Conservation (phyloP, 2,888 invertebrate genomes). For the Tachina fera region DNA sequence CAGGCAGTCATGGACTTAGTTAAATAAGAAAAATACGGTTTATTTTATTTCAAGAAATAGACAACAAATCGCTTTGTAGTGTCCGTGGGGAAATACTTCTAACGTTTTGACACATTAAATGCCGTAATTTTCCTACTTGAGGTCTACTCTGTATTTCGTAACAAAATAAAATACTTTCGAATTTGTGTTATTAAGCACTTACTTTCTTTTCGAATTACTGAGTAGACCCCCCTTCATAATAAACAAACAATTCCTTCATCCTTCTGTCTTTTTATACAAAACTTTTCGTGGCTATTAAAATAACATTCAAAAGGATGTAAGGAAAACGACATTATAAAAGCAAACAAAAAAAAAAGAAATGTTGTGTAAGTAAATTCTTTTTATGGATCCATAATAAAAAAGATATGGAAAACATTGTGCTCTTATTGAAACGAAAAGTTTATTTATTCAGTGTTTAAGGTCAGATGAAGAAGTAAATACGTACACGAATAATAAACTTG, state of each 20-base stretch:
- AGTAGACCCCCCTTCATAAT: no score
- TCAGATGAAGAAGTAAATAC: conserved; percentile 17
- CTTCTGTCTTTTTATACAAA: background rate
- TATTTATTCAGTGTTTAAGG: conserved; percentile 36
- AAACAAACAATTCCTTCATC: conserved; percentile 18
- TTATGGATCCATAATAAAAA: conserved; percentile 16
- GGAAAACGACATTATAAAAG: conserved; percentile 14
- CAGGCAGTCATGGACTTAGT: no score
- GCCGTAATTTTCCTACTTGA: no score
- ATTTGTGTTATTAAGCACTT: no score
- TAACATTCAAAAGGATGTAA: conserved; percentile 5
- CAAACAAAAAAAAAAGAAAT: background rate
- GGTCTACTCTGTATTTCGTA: no score
- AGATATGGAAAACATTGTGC: conserved; percentile 3
- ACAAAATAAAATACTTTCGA: no score
- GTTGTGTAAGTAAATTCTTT: conserved; percentile 4
- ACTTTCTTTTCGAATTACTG: no score
- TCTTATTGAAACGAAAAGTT: conserved; percentile 8
- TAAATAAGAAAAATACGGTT: no score
- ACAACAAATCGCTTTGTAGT: no score
- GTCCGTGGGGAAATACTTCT: no score
- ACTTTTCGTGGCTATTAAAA: conserved; percentile 27
- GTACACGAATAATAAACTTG: conserved; percentile 6
- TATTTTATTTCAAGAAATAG: no score
- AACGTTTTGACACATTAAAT: no score